Evolutionary conservation across 2,113 vertebrate species (phyloP).

Genomic region (Catharus fuscescens): DNA sequence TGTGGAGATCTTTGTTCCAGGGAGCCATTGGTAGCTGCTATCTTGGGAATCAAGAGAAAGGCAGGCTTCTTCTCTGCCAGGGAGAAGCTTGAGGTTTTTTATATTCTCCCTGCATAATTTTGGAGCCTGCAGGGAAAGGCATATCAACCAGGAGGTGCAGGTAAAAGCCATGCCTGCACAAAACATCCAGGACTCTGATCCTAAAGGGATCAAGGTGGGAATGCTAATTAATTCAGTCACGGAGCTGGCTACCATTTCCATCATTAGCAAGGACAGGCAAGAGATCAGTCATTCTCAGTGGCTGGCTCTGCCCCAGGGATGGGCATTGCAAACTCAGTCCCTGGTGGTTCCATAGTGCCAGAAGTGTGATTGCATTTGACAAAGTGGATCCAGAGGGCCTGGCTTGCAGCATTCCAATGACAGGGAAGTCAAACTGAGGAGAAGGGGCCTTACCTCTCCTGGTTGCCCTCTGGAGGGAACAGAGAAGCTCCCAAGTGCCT

Average conservation of each 20-base stretch:
- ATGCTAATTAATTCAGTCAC: neutral
- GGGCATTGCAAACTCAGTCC: neutral
- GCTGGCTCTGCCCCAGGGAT: neutral
- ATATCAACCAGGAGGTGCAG: neutral
- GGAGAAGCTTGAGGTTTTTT: neutral
- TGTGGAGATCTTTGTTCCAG: neutral
- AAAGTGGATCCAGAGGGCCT: neutral
- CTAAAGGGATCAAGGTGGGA: neutral
- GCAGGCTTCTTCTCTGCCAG: neutral
- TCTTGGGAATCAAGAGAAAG: neutral
- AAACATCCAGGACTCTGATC: neutral
- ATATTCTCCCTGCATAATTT: neutral
- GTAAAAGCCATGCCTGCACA: neutral
- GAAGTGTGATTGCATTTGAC: neutral
- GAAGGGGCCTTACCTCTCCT: neutral
- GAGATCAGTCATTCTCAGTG: neutral
- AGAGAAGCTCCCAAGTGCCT: accelerated
- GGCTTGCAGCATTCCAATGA: accelerated
- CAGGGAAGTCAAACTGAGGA: neutral
- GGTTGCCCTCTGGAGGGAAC: neutral
- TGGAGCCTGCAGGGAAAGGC: neutral
- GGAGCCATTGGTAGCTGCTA: neutral
- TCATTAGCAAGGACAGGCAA: neutral
- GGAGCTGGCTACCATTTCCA: neutral
- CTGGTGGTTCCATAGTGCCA: accelerated